Evolutionary conservation across 2,888 invertebrate genomes (phyloP), one percentile per base, ranked within the genome.

Genomic region (Phrixothrix hirtus): DNA sequence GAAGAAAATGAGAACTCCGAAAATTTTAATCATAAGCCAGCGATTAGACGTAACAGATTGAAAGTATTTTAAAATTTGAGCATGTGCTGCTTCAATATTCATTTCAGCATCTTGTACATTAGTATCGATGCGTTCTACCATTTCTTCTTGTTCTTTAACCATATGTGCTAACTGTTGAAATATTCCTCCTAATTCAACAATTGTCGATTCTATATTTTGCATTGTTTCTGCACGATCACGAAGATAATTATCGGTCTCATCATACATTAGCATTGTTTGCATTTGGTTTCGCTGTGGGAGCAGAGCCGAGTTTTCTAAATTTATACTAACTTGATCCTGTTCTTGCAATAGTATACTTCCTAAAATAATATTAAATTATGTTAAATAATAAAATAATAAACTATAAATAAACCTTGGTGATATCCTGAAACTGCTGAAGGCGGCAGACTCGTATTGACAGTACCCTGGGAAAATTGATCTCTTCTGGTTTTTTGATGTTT

Each of bases 11-110:
- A 99, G 82, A 57, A 99, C 93, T 43, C 91, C 98, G 79, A 99
- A 99, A 62, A 99, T 88, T 82, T 99, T 99, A 66, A 99, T 91
- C 96, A 99, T 99, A 21, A 99, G 82, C 89, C 97, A 98, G 66
- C 99, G 85, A 79, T 99, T 99, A 57, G 93, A 93, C 10, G 96
- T 92, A 26, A 99, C 92, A 46, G 90, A 91, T 76, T 94, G 95
- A 76, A 99, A 99, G 79, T 99, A 99, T 77, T 93, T 96, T 66
- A 99, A 81, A 64, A 99, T 92, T 80, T 99, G 96, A 53, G 90
- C 83, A 72, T 99, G 99, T 1, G 98, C 99, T 37, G 95, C 95
- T 77, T 97, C 97, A 34, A 99, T 95, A 78, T 99, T 98, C 72
- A 98, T 75, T 74, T 92, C 91, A 1, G 98, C 88, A 73, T 96